Percentiles rank a stretch among this genome's conserved stretches.
phyloP scores from a whole-genome alignment of 92 coral and sea anemone genomes.

The Nematostella vectensis region DNA sequence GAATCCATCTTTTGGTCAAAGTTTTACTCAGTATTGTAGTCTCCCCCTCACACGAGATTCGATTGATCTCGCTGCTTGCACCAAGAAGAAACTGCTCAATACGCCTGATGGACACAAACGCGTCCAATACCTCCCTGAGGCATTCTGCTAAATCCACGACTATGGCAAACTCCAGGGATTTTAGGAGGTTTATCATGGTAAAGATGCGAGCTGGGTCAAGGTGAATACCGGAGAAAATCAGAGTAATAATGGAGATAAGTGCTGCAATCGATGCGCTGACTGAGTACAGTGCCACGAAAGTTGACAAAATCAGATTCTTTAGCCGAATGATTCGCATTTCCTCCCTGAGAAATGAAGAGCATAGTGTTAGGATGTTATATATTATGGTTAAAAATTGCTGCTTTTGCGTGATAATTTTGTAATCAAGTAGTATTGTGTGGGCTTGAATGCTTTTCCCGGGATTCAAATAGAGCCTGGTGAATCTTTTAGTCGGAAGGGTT shows the following conservation, averaged over 20 bases:
- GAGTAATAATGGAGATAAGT: background rate
- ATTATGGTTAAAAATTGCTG: too few species aligned
- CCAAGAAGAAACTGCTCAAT: background rate
- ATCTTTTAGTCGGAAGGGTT: too few species aligned
- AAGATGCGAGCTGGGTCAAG: background rate
- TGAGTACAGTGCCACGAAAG: background rate
- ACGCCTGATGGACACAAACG: background rate
- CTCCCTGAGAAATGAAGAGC: too few species aligned
- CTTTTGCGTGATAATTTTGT: too few species aligned
- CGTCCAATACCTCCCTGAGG: background rate
- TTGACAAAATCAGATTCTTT: background rate
- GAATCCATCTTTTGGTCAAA: too few species aligned
- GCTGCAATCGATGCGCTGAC: background rate
- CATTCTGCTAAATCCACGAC: background rate
- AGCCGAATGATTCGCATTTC: background rate
- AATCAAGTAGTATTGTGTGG: too few species aligned
- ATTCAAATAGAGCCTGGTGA: too few species aligned
- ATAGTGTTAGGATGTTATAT: too few species aligned
- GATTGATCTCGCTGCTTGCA: too few species aligned
- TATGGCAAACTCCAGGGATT: background rate
- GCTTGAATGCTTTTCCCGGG: too few species aligned
- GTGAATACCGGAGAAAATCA: background rate
- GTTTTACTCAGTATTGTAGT: too few species aligned
- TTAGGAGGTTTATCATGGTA: background rate
- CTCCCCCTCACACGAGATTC: too few species aligned